These are phyloP conservation scores for Gambusia yucatana DNA, from an alignment of 2,797 vertebrate species.

Conservation along the genomic window DNA sequence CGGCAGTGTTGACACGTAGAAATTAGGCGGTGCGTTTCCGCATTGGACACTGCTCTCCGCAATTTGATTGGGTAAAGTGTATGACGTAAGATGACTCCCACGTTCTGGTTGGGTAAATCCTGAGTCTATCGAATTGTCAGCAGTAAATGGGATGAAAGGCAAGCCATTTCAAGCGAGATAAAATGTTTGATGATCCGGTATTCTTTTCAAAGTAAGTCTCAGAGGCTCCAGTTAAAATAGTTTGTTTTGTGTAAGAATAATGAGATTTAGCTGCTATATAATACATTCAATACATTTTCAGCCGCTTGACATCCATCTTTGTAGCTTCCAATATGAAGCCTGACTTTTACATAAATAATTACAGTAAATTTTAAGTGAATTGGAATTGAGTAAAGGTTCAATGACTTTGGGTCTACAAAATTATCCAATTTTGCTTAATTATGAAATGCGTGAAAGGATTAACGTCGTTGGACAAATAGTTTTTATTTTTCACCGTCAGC, in stretches of 20 bases:
- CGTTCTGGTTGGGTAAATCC: conserved; percentile 41
- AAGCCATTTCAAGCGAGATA: neutral
- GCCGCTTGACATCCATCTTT: neutral
- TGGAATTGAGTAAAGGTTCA: neutral
- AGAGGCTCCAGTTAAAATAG: neutral
- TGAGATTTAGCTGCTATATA: neutral
- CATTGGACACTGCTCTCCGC: accelerated
- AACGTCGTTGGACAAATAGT: neutral
- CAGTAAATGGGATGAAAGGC: neutral
- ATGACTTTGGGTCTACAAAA: neutral
- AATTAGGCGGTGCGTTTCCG: conserved; percentile 32
- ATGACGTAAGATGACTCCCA: accelerated
- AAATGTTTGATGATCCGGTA: accelerated
- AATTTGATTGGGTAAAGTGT: conserved; percentile 55
- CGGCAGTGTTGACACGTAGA: conserved; percentile 84
- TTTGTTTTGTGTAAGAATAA: neutral
- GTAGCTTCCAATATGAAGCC: neutral
- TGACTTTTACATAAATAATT: neutral
- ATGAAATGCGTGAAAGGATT: neutral
- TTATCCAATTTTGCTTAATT: neutral
- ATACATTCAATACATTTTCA: neutral
- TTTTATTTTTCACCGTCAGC: conserved; percentile 17
- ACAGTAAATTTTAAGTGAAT: neutral
- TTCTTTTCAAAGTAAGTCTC: conserved; percentile 36
- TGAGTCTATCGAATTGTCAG: conserved; percentile 47